Conservation (phyloP, 2,113 vertebrate genomes). For the Brachyhypopomus occidentalis region DNA sequence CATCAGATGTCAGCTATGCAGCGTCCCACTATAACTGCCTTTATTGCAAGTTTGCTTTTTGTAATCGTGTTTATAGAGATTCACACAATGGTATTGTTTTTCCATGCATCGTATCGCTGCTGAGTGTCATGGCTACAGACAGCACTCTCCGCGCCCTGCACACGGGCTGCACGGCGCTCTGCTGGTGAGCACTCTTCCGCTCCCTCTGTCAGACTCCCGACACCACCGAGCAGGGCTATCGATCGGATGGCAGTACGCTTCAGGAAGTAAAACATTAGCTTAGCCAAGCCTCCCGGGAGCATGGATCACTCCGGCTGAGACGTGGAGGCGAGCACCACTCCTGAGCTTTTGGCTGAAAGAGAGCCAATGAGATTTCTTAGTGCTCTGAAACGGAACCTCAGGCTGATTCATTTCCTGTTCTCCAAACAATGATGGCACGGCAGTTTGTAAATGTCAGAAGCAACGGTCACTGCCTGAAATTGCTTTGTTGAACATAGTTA, state of each 20-base stretch:
- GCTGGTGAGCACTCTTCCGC: background rate
- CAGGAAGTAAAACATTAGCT: conserved; percentile 56
- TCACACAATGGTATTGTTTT: conserved; percentile 5
- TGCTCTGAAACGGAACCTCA: conserved; percentile 18
- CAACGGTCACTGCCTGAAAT: background rate
- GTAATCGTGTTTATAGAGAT: background rate
- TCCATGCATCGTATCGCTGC: background rate
- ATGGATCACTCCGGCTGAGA: conserved; percentile 42
- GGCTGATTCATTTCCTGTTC: conserved; percentile 6
- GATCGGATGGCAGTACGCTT: conserved; percentile 46
- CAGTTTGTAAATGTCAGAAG: background rate
- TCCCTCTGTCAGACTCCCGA: conserved; percentile 31
- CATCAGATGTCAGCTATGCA: background rate
- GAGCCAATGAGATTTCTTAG: conserved; percentile 1
- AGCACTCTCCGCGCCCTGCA: background rate
- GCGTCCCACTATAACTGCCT: background rate
- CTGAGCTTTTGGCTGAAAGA: conserved; percentile 29
- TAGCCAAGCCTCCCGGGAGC: conserved; percentile 44
- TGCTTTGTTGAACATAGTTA: background rate
- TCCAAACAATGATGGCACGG: background rate
- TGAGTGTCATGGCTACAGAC: background rate
- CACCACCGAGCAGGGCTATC: conserved; percentile 38
- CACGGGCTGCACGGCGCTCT: background rate
- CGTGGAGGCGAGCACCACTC: conserved; percentile 18
- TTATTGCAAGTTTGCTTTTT: background rate